A percentile compares a stretch with the other conserved stretches of the same genome.
phyloP scores from a whole-genome alignment of 2,113 vertebrate species.

The Formicarius rufipectus region DNA sequence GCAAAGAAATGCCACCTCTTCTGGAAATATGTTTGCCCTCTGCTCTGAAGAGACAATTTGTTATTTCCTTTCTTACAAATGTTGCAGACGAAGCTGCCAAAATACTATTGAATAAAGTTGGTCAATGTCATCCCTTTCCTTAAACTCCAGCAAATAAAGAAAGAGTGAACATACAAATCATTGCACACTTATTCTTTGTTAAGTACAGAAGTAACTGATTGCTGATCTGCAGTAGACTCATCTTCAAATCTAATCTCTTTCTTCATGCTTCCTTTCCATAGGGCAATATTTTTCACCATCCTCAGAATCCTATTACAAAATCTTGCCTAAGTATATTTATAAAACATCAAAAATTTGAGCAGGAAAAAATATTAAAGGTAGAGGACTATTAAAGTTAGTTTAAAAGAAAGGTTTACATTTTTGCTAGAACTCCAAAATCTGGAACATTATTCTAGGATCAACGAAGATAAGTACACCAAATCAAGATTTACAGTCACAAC shows the following conservation, averaged over 20 bases:
- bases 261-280: neutral
- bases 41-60: neutral
- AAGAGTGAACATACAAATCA: neutral
- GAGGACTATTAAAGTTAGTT: neutral
- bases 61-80: neutral
- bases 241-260: neutral
- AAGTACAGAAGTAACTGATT: neutral
- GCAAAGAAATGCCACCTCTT: neutral
- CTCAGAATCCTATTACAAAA: neutral
- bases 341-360: neutral
- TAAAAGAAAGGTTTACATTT: neutral
- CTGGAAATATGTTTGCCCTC: neutral
- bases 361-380: neutral
- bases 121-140: neutral
- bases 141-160: neutral
- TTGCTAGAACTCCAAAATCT: neutral
- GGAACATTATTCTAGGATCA: neutral
- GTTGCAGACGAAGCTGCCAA: neutral
- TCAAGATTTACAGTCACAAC: neutral
- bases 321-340: neutral
- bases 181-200: neutral
- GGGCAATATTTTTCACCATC: neutral
- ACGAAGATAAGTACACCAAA: neutral
- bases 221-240: neutral
- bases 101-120: neutral